These are phyloP conservation scores for Melanotaenia parkinsoni DNA, from an alignment of 2,797 vertebrate genomes.

Conservation along the genomic window DNA sequence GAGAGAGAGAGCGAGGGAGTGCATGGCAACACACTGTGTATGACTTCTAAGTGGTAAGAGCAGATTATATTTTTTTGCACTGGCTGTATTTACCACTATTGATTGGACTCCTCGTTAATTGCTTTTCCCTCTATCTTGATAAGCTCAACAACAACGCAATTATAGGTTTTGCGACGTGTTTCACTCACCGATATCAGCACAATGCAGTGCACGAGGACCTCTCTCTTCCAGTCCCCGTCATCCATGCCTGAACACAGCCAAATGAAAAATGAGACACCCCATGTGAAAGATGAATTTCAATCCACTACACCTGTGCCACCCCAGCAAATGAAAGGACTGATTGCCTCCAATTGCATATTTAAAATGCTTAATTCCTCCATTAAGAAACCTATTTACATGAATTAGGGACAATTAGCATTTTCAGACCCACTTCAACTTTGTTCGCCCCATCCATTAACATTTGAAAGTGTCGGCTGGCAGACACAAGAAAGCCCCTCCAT, in stretches of 20 bases:
- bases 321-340: constrained; percentile 86
- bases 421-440: constrained; percentile 88
- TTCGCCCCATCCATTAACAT: constrained; percentile 89
- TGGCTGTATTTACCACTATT: constrained; percentile 54
- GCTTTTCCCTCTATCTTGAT: constrained; percentile 66
- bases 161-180: constrained; percentile 65
- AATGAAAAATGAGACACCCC: constrained; percentile 85
- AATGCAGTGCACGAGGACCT: constrained; percentile 60
- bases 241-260: constrained; percentile 79
- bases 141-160: constrained; percentile 68
- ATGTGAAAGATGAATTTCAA: constrained; percentile 86
- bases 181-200: constrained; percentile 60
- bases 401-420: constrained; percentile 89
- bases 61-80: constrained; percentile 51
- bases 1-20: too few relatives aligned
- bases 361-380: constrained; percentile 88
- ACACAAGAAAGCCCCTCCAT: constrained; percentile 85
- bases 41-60: constrained; percentile 30
- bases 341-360: constrained; percentile 86
- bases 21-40: constrained; percentile 6
- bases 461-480: constrained; percentile 92
- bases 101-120: constrained; percentile 65
- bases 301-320: constrained; percentile 86
- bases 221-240: constrained; percentile 72
- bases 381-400: constrained; percentile 89